These are phyloP conservation scores for Drosophila mayri DNA, from an alignment of 1,140 invertebrate genomes.

Conservation along the genomic window DNA sequence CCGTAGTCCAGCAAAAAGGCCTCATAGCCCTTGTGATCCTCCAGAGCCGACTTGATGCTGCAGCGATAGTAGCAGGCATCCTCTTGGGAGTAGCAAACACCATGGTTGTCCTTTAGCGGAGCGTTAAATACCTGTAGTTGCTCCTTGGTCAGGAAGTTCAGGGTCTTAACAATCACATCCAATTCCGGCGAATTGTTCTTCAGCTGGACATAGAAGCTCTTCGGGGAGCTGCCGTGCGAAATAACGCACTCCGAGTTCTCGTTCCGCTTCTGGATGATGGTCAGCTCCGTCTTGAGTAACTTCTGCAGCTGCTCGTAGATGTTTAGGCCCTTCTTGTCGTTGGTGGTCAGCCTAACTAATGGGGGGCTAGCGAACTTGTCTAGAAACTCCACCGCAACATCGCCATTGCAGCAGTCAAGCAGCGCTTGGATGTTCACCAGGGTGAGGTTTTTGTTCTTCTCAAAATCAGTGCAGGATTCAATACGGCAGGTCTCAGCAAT, in stretches of 20 bases:
- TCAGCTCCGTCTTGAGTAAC: constrained; percentile 47
- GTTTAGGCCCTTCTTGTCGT: constrained; percentile 52
- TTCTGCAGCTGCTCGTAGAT: constrained; percentile 66
- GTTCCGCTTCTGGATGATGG: constrained; percentile 32
- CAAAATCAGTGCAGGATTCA: constrained; percentile 65
- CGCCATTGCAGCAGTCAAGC: constrained; percentile 74
- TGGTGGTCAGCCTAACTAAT: constrained; percentile 50
- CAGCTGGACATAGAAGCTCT: constrained; percentile 90
- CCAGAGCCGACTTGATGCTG: constrained; percentile 87
- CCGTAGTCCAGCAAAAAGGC: constrained; percentile 91
- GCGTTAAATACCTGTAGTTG: constrained; percentile 11
- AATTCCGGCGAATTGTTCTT: constrained; percentile 87
- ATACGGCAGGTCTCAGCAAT: constrained; percentile 88
- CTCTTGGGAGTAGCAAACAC: constrained; percentile 88
- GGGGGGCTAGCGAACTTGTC: constrained; percentile 49
- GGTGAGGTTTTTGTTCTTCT: constrained; percentile 47
- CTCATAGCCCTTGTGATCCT: constrained; percentile 86
- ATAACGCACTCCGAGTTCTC: constrained; percentile 79
- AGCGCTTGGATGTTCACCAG: constrained; percentile 57
- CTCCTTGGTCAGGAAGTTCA: constrained; percentile 71
- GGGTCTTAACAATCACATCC: constrained; percentile 87
- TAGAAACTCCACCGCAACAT: constrained; percentile 72
- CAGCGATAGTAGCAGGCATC: constrained; percentile 90
- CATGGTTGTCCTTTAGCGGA: constrained; percentile 70
- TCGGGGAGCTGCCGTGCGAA: constrained; percentile 88